Evolutionary conservation across 2,888 invertebrate genomes (phyloP).

Genomic region (Agrochola lychnidis): DNA sequence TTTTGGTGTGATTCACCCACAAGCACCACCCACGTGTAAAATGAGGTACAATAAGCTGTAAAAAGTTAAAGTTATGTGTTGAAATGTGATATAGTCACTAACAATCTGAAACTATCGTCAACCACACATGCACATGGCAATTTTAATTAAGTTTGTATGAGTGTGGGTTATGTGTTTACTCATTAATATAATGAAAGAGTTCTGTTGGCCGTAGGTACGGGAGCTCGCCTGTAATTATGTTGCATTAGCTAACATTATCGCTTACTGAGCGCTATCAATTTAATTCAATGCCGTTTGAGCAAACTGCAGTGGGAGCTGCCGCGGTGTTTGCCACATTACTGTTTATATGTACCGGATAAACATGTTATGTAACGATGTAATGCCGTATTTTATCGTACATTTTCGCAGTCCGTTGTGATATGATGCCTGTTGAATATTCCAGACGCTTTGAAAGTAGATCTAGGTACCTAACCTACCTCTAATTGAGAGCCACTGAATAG

Average conservation of each 20-base stretch:
- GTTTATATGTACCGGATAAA: conserved; percentile 43
- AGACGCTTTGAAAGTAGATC: background rate
- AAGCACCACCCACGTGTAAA: too few species aligned
- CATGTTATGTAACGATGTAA: conserved; percentile 36
- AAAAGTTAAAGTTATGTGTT: too few species aligned
- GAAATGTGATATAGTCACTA: background rate
- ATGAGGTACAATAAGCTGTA: too few species aligned
- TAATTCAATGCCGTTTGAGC: conserved; percentile 83
- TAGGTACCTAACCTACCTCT: background rate
- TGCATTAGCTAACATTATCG: conserved; percentile 81
- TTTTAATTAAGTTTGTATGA: conserved; percentile 37
- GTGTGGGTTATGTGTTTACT: conserved; percentile 76
- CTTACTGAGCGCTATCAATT: conserved; percentile 78
- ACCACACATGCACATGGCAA: conserved; percentile 14
- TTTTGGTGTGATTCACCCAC: too few species aligned
- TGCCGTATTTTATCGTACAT: conserved; percentile 4
- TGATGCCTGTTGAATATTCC: conserved; percentile 1
- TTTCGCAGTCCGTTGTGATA: conserved; percentile 9
- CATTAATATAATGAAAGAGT: conserved; percentile 80
- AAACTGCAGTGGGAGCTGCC: conserved; percentile 72
- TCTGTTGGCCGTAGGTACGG: conserved; percentile 61
- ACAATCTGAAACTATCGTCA: conserved; percentile 21
- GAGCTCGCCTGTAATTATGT: conserved; percentile 76
- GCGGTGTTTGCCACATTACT: conserved; percentile 58
- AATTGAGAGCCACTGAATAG: too few species aligned